A percentile compares a stretch with the other conserved stretches of the same genome.
Conservation (phyloP, 2,113 vertebrate genomes). For the Gobiocypris rarus region DNA sequence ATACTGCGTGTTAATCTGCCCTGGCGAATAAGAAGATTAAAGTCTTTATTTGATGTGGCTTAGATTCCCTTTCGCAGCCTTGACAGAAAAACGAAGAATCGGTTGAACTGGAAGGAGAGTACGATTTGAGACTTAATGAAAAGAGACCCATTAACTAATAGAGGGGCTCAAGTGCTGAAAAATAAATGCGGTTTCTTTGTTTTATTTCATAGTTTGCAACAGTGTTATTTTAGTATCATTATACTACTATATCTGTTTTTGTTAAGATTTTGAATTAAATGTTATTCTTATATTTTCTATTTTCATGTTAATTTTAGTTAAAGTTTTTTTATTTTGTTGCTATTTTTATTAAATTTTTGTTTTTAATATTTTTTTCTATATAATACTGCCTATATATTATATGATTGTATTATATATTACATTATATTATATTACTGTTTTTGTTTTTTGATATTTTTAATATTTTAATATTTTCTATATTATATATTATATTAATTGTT, state of each 20-base stretch:
- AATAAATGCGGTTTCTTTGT: not conserved
- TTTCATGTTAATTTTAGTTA: not conserved
- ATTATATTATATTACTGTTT: no score
- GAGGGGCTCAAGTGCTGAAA: not conserved
- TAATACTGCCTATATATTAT: not conserved
- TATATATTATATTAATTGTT: no score
- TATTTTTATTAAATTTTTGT: not conserved
- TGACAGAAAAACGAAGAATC: constrained; percentile 30
- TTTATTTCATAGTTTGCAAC: not conserved
- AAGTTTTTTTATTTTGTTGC: not conserved
- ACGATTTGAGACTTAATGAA: not conserved
- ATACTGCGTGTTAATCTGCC: constrained; percentile 20
- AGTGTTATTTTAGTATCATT: not conserved
- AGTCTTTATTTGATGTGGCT: constrained; percentile 34
- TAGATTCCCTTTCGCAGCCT: constrained; percentile 23
- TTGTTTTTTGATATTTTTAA: no score
- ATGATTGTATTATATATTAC: no score
- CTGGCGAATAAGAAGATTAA: constrained; percentile 48
- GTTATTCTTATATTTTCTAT: not conserved
- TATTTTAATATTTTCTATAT: no score
- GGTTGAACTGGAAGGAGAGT: not conserved
- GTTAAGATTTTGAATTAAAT: not conserved
- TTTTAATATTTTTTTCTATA: not conserved
- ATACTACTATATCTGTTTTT: not conserved
- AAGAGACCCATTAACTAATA: constrained; percentile 29